Evolutionary conservation across 2,888 invertebrate species (phyloP).

Genomic region (Anaspis maculata): DNA sequence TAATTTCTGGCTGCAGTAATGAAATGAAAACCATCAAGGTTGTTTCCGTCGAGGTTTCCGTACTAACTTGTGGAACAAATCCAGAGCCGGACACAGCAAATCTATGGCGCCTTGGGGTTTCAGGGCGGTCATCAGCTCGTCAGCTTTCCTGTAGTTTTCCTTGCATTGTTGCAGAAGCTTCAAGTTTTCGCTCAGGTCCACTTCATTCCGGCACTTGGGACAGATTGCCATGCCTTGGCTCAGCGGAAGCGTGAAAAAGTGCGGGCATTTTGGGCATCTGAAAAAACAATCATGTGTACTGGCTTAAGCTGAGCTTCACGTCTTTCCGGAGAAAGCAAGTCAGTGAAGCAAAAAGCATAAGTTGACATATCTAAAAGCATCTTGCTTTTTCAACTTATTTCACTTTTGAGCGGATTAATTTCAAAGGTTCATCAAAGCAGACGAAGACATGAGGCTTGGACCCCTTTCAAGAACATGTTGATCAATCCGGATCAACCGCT

Average conservation of each 20-base stretch:
- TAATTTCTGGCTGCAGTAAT: constrained; percentile 1
- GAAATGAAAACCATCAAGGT: constrained; percentile 12
- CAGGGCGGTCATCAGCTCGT: constrained; percentile 44
- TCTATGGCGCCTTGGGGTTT: constrained; percentile 49
- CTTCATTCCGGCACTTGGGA: constrained; percentile 44
- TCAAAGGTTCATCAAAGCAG: too few relatives aligned
- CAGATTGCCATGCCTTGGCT: constrained; percentile 43
- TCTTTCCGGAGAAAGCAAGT: too few relatives aligned
- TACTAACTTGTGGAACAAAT: constrained; percentile 48
- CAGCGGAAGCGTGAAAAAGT: constrained; percentile 44
- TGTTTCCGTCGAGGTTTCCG: constrained; percentile 5
- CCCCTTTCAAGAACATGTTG: too few relatives aligned
- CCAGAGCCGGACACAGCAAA: constrained; percentile 49
- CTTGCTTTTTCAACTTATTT: constrained; percentile 1
- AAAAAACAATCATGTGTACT: too few relatives aligned
- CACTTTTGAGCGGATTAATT: too few relatives aligned
- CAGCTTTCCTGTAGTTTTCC: constrained; percentile 44
- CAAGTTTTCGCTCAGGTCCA: constrained; percentile 43
- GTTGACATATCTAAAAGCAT: too few relatives aligned
- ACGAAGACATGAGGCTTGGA: too few relatives aligned
- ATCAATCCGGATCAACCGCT: too few relatives aligned
- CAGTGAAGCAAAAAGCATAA: too few relatives aligned
- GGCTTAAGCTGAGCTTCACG: too few relatives aligned
- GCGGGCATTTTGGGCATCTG: constrained; percentile 48
- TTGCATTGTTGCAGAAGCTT: constrained; percentile 43